These are phyloP conservation scores for Harpalus rufipes DNA, from an alignment of 2,888 invertebrate species.

Conservation along the genomic window DNA sequence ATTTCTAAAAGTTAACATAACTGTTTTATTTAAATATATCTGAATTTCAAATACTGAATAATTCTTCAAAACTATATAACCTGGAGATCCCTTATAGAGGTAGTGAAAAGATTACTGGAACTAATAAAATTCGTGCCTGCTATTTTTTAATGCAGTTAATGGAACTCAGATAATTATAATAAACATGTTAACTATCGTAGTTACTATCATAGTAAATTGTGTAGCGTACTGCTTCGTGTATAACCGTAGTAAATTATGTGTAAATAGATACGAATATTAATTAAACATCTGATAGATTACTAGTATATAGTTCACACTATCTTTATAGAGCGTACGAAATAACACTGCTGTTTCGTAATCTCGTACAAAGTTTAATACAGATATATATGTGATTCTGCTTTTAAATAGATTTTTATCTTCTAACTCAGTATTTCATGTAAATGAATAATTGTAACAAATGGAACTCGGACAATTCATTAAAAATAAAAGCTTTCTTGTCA, in stretches of 20 bases:
- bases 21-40: neutral
- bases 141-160: neutral
- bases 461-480: neutral
- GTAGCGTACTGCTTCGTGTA: neutral
- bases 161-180: neutral
- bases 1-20: neutral
- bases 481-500: neutral
- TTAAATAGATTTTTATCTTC: no score
- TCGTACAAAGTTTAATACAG: no score
- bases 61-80: neutral
- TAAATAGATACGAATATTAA: neutral
- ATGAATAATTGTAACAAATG: neutral
- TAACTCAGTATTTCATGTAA: no score
- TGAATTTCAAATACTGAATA: neutral
- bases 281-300: neutral
- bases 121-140: neutral
- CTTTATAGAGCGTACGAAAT: no score
- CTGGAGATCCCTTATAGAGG: neutral
- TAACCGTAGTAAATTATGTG: neutral
- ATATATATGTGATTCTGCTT: no score
- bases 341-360: no score
- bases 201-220: neutral
- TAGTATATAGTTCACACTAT: neutral
- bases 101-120: no score
- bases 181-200: neutral